Evolutionary conservation across 2,113 vertebrate genomes (phyloP).

Genomic region (Xyliphius kryptos): DNA sequence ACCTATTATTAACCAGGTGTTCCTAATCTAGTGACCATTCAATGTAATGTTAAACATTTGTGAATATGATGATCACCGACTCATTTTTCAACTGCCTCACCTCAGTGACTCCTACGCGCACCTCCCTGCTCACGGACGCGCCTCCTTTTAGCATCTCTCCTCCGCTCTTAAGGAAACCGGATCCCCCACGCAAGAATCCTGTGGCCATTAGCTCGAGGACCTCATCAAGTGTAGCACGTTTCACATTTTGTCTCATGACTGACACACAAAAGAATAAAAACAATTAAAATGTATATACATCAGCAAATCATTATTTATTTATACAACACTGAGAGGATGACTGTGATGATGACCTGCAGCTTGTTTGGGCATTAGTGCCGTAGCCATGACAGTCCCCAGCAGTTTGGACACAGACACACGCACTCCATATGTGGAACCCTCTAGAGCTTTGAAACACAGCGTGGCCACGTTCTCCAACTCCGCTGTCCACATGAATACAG

Average conservation of each 20-base stretch:
- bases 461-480: slow-evolving; percentile 96
- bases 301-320: too few relatives aligned
- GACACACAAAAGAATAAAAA: slow-evolving; percentile 13
- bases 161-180: slow-evolving; percentile 93
- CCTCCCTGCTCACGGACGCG: slow-evolving; percentile 94
- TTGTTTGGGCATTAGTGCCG: slow-evolving; percentile 93
- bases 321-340: too few relatives aligned
- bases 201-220: slow-evolving; percentile 96
- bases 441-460: slow-evolving; percentile 90
- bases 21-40: too few relatives aligned
- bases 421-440: slow-evolving; percentile 95
- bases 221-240: slow-evolving; percentile 89
- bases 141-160: slow-evolving; percentile 98
- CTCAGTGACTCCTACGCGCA: slow-evolving; percentile 96
- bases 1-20: too few relatives aligned
- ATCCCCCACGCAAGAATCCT: slow-evolving; percentile 92
- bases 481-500: slow-evolving; percentile 97
- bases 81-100: slow-evolving; percentile 58
- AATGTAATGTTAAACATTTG: too few relatives aligned
- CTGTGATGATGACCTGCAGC: slow-evolving; percentile 75
- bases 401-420: slow-evolving; percentile 92
- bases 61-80: too few relatives aligned
- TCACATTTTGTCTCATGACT: slow-evolving; percentile 99
- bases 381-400: slow-evolving; percentile 93
- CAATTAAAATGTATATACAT: too few relatives aligned